Base-by-base conservation (phyloP, 2,113 vertebrate species). In the Scomber colias region DNA sequence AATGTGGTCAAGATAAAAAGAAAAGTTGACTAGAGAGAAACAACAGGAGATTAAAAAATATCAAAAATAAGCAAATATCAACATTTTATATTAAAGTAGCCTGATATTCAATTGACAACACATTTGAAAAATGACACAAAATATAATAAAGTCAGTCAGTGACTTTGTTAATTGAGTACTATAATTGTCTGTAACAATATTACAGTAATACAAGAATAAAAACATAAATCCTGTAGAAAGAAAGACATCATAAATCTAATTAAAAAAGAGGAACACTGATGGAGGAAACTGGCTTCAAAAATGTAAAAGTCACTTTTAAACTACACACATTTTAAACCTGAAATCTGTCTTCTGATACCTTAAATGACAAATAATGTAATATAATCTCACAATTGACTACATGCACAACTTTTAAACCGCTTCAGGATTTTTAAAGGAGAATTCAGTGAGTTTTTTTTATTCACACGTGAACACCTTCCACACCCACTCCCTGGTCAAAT, bases 351-450 rank as follows among this genome's bases (percentile, higher is more conserved):
- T 1, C 7, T 40, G 35, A 17, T 19, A 73, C 2, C 3, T 35
- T 3, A 11, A 19, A 24, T 57, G 13, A 24, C 17, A 17, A 59
- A 46, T 27, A 10, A 54, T 51, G 9, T 13, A 19, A 31, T 11
- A 44, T 40, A 40, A 40, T 9, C 8, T 40, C 35, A 40, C 35
- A 9, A 40, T 40, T 40, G 35, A 27, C 24, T 27, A 27, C 1
- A 21, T 21, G 1, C 35, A 35, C 35, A 35, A 7, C 9, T 35
- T 35, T 35, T 35, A 35, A 35, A 35, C 9, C 5, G 6, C 35
- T 35, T 35, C 35, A 35, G 35, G 35, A 17, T 31, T 73, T 70
- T 64, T 64, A 53, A 64, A 51, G 57, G 17, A 63, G n/a, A 3
- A 13, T 63, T 63, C 14, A 9, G 27, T 0, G 3, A 10, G 57